Base-by-base conservation (phyloP, 2,113 vertebrate genomes). In the Carassius carassius region DNA sequence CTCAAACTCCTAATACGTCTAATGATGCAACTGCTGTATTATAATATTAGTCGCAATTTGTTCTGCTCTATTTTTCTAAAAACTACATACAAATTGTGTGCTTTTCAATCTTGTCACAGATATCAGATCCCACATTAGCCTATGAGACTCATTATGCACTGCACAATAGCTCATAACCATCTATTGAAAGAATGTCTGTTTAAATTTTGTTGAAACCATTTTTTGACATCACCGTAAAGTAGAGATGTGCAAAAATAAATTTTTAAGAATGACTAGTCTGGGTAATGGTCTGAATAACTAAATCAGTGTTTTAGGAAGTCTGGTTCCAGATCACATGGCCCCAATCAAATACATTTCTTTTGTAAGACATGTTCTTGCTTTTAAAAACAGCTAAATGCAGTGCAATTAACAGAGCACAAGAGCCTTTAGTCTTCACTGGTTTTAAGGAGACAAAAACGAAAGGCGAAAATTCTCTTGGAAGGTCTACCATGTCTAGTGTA, bases 1-100 rank as follows among this genome's bases (percentile, higher is more conserved):
- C 75, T n/a, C 51, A 80, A 70, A 78, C 85, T 84, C 62, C 19
- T 85, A 76, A 65, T 29, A 54, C 23, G 44, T 83, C 32, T 84
- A 83, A 70, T 76, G 14, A 25, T 19, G 35, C 2, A 12, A 60
- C 54, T 85, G 62, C 60, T 80, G n/a, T 65, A 65, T 80, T 65
- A 29, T 44, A 80, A 65, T 72, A 29, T 32, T 29, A 49, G 76
- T 69, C 35, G 72, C 23, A 29, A 75, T 76, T 74, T 23, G 78
- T 49, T 80, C 37, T 65, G 60, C 78, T 49, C 41, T 65, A 17
- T 65, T 80, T 80, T 19, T 65, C 56, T 80, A 23, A 47, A 25
- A 49, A 80, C 35, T 62, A 25, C 78, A 60, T 9, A 60, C 16
- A 77, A 41, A 60, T 7, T 9, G 16, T 62, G n/a, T 11, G 32